Evolutionary conservation across 2,888 invertebrate species (phyloP).

Genomic region (Trichopoda pennipes): DNA sequence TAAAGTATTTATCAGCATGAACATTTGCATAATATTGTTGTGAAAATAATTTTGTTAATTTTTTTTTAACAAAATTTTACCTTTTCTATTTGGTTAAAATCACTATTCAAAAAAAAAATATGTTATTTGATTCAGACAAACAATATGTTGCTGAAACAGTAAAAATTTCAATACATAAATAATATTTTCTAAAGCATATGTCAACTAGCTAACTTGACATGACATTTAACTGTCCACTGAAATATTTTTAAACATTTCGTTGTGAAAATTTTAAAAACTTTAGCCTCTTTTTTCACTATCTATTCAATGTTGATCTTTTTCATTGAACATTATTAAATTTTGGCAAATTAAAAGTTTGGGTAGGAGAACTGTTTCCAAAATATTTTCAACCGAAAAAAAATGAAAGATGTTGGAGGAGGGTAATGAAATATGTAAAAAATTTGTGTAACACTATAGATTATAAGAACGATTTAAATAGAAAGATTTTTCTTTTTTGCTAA

Average conservation of each 20-base stretch:
- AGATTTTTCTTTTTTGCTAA: no score
- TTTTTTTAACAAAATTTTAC: neutral
- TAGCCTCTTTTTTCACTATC: slow-evolving; percentile 51
- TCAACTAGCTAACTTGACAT: slow-evolving; percentile 64
- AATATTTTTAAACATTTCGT: slow-evolving; percentile 27
- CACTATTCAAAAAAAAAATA: neutral
- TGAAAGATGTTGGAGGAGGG: no score
- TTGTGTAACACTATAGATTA: no score
- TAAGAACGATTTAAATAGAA: no score
- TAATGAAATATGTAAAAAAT: no score
- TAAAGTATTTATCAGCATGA: slow-evolving; percentile 13
- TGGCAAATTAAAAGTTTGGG: no score
- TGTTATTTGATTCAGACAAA: neutral
- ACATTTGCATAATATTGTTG: slow-evolving; percentile 43
- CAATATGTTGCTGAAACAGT: slow-evolving; percentile 1
- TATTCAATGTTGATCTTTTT: slow-evolving; percentile 6
- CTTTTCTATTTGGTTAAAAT: neutral
- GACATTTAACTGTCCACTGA: slow-evolving; percentile 58
- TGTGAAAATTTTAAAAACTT: slow-evolving; percentile 49
- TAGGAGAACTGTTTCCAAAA: no score
- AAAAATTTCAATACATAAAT: slow-evolving; percentile 7
- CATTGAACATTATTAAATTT: slow-evolving; percentile 1
- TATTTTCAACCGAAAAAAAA: no score
- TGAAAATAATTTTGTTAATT: slow-evolving; percentile 24
- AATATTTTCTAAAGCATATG: slow-evolving; percentile 46